Percentiles rank a stretch among this genome's conserved stretches.
These are phyloP conservation scores for Hapalemur alaotrensis DNA, from an alignment of 2,797 vertebrate genomes.

Conservation along the genomic window DNA sequence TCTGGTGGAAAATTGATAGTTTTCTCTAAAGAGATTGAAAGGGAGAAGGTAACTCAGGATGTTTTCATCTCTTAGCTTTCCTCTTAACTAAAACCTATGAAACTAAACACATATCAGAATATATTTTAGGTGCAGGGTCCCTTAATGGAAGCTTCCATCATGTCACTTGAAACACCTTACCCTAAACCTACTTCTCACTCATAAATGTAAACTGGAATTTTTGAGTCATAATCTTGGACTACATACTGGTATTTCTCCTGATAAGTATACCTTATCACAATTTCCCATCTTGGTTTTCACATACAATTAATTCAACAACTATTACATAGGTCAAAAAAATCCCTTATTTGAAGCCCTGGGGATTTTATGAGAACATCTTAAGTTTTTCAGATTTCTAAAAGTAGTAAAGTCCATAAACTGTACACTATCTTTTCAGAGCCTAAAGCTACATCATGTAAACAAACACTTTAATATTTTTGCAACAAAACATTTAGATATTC, in stretches of 20 bases:
- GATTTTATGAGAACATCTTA: background rate
- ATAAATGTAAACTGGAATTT: background rate
- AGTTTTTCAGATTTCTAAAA: background rate
- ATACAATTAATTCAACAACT: background rate
- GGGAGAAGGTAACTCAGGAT: background rate
- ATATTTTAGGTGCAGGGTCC: background rate
- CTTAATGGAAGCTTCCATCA: background rate
- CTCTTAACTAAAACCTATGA: background rate
- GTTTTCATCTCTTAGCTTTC: background rate
- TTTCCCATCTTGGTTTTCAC: background rate
- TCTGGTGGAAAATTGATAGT: background rate
- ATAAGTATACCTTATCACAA: background rate
- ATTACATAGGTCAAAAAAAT: background rate
- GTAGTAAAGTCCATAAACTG: rapidly evolving
- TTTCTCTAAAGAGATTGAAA: background rate
- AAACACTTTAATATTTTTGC: background rate
- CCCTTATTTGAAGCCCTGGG: background rate
- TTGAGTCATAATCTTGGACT: background rate
- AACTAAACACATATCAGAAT: background rate
- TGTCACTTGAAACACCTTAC: background rate
- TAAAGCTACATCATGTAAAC: background rate
- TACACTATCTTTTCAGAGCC: background rate
- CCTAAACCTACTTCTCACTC: background rate
- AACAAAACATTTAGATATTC: background rate
- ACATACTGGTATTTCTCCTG: background rate